Evolutionary conservation across 1,140 invertebrate species (phyloP).

Genomic region (Zaprionus camerounensis): DNA sequence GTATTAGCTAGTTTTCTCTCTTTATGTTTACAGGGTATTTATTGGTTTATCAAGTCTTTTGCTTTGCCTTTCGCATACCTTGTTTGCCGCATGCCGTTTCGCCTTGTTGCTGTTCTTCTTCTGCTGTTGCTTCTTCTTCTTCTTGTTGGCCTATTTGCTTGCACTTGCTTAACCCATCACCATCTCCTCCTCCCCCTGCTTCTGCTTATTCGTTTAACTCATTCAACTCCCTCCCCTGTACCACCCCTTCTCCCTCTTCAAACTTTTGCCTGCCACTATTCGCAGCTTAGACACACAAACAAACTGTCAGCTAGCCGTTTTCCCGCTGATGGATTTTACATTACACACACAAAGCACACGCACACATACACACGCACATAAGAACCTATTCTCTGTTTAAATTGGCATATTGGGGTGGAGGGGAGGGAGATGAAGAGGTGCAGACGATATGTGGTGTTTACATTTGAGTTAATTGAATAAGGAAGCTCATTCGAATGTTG

Average conservation of each 20-base stretch:
- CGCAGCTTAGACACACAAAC: constrained; percentile 68
- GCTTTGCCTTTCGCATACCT: constrained; percentile 8
- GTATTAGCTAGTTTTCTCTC: neutral
- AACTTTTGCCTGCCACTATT: constrained; percentile 14
- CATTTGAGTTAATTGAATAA: neutral
- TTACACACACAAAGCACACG: constrained; percentile 45
- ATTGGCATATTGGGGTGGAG: constrained; percentile 11
- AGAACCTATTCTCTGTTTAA: constrained; percentile 57
- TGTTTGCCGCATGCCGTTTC: constrained; percentile 57
- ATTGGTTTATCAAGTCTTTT: neutral
- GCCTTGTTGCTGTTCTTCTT: constrained; percentile 19
- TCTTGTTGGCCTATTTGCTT: constrained; percentile 27
- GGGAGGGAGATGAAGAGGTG: too few relatives aligned
- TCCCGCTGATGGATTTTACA: constrained; percentile 75
- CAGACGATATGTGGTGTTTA: neutral
- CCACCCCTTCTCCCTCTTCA: neutral
- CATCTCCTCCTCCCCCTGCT: neutral
- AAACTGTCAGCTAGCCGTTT: constrained; percentile 74
- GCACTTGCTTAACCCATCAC: constrained; percentile 29
- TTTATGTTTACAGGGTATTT: constrained; percentile 2
- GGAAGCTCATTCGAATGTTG: neutral
- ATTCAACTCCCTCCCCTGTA: neutral
- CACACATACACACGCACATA: constrained; percentile 40
- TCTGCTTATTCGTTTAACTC: too few relatives aligned
- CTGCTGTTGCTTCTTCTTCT: constrained; percentile 5